Conservation (phyloP, 1,140 invertebrate species). For the Coelopa frigida region DNA sequence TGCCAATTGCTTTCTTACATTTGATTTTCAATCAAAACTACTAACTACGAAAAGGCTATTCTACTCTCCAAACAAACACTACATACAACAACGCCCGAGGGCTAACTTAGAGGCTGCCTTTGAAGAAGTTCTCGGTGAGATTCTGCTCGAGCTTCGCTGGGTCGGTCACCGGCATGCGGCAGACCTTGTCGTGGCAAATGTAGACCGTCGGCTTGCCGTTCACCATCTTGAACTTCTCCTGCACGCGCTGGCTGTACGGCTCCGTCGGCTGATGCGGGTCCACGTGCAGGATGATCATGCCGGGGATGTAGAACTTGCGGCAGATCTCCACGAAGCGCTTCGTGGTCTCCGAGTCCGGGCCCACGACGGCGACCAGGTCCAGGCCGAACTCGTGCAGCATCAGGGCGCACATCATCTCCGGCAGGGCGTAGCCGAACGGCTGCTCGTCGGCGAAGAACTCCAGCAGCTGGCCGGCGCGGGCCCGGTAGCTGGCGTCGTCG, state of each 20-base stretch:
- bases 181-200: conserved; percentile 72
- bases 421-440: conserved; percentile 54
- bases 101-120: conserved; percentile 1
- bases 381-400: conserved; percentile 48
- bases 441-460: conserved; percentile 54
- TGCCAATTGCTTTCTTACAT: too few species aligned
- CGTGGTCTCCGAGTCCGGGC: conserved; percentile 56
- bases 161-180: conserved; percentile 69
- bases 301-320: conserved; percentile 59
- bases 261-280: conserved; percentile 50
- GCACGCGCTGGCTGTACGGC: conserved; percentile 25
- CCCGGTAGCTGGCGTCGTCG: conserved; percentile 42
- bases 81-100: too few species aligned
- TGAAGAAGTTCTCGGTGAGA: conserved; percentile 47
- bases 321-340: conserved; percentile 60
- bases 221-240: conserved; percentile 44
- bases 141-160: conserved; percentile 57
- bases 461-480: conserved; percentile 58
- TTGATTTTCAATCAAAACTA: too few species aligned
- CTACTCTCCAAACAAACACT: too few species aligned
- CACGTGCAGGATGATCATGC: conserved; percentile 60
- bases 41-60: too few species aligned
- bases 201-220: conserved; percentile 64
- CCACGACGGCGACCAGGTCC: conserved; percentile 37
- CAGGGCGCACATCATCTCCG: conserved; percentile 71